A percentile compares a stretch with the other conserved stretches of the same genome.
Evolutionary conservation across 2,113 vertebrate species (phyloP).

Genomic region (Engystomops pustulosus): DNA sequence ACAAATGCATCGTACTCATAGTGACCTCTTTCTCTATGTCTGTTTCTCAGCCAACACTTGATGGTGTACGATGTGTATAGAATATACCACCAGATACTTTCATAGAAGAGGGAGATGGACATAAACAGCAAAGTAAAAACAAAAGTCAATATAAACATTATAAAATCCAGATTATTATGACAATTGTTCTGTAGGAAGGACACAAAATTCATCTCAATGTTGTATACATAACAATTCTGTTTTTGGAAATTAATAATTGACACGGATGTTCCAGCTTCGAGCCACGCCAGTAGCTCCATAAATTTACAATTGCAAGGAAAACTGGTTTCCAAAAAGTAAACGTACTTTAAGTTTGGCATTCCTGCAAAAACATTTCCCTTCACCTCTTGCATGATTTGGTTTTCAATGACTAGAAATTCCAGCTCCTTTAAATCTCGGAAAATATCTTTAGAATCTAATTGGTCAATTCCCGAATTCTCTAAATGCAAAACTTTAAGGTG

Average conservation of each 20-base stretch:
- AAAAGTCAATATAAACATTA: conserved; percentile 54
- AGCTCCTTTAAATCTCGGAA: too few relatives aligned
- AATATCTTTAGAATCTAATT: too few relatives aligned
- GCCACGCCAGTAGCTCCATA: conserved; percentile 4
- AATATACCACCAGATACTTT: conserved; percentile 63
- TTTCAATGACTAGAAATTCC: too few relatives aligned
- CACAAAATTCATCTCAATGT: background rate
- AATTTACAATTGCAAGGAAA: conserved; percentile 35
- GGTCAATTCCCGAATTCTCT: conserved; percentile 39
- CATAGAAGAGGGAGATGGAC: conserved; percentile 55
- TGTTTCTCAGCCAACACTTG: conserved; percentile 61
- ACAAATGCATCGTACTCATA: conserved; percentile 66
- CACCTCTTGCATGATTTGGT: too few relatives aligned
- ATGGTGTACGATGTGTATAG: conserved; percentile 59
- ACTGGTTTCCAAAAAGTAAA: conserved; percentile 11
- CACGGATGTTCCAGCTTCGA: background rate
- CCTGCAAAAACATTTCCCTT: conserved; percentile 5
- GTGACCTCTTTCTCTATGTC: conserved; percentile 43
- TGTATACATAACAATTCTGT: conserved; percentile 39
- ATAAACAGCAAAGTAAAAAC: conserved; percentile 51
- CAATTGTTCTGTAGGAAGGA: conserved; percentile 1
- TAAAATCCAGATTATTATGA: conserved; percentile 9
- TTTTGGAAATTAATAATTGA: background rate
- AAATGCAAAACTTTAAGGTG: conserved; percentile 31
- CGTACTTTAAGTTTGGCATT: conserved; percentile 35